phyloP scores from a whole-genome alignment of 2,888 invertebrate genomes.

The Diogma glabrata region DNA sequence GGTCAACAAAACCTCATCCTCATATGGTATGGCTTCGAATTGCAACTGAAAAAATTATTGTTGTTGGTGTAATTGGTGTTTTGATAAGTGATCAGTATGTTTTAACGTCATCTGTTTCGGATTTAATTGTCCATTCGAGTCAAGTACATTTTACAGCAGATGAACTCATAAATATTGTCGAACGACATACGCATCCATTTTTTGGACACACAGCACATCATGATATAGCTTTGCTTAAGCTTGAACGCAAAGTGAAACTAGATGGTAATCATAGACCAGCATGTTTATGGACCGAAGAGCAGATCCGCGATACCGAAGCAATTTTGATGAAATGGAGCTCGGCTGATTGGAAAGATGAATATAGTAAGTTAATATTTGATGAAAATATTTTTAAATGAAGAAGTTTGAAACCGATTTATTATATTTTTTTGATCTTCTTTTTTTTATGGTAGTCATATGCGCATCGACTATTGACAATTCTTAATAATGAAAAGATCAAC shows the following conservation, averaged over 20 bases:
- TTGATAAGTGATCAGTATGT: constrained; percentile 1
- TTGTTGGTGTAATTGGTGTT: background rate
- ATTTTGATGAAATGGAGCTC: background rate
- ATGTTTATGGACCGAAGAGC: background rate
- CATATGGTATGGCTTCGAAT: constrained; percentile 3
- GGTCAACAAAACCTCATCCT: constrained; percentile 1
- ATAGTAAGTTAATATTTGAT: constrained; percentile 5
- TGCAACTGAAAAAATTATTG: background rate
- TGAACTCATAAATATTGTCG: background rate
- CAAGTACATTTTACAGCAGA: background rate
- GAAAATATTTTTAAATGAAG: too few species aligned
- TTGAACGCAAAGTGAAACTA: background rate
- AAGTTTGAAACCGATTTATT: too few species aligned
- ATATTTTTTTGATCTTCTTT: too few species aligned
- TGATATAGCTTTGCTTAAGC: background rate
- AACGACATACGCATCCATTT: background rate
- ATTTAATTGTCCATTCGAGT: background rate
- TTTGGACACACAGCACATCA: background rate
- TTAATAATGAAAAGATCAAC: too few species aligned
- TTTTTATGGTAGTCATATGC: too few species aligned
- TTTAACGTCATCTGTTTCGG: background rate
- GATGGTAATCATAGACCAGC: background rate
- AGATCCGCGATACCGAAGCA: background rate
- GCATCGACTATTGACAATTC: too few species aligned
- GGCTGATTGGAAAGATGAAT: background rate